phyloP scores from a whole-genome alignment of 2,797 vertebrate genomes.

The Sparus aurata region DNA sequence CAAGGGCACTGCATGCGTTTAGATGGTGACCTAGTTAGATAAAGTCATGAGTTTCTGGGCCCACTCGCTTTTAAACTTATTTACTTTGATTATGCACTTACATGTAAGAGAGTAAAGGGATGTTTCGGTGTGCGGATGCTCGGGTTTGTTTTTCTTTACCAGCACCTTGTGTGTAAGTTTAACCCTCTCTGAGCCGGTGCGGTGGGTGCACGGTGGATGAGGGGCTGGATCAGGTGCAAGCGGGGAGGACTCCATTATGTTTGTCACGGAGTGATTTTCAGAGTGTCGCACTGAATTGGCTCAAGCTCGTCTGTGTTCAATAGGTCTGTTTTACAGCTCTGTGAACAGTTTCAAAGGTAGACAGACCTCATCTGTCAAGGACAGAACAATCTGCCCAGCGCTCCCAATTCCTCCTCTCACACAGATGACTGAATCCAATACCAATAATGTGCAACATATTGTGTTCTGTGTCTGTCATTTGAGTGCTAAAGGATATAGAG shows the following conservation, averaged over 20 bases:
- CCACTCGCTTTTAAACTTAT: slow-evolving; percentile 75
- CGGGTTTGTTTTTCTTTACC: slow-evolving; percentile 44
- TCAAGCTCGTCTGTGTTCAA: slow-evolving; percentile 81
- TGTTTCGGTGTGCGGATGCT: slow-evolving; percentile 21
- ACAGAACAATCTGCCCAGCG: slow-evolving; percentile 73
- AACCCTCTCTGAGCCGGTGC: slow-evolving; percentile 44
- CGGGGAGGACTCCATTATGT: slow-evolving; percentile 78
- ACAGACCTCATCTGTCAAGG: slow-evolving; percentile 82
- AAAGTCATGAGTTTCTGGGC: slow-evolving; percentile 78
- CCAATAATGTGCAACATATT: slow-evolving; percentile 59
- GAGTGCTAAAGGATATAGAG: slow-evolving; percentile 53
- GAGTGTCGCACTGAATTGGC: slow-evolving; percentile 81
- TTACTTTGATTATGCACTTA: slow-evolving; percentile 71
- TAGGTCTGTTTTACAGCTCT: slow-evolving; percentile 81
- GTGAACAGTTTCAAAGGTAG: slow-evolving; percentile 81
- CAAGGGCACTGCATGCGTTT: slow-evolving; percentile 84
- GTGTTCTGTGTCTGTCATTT: slow-evolving; percentile 53
- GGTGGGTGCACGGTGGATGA: slow-evolving; percentile 8
- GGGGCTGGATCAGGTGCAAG: slow-evolving; percentile 79
- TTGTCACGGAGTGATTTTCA: slow-evolving; percentile 77
- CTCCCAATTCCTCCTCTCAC: slow-evolving; percentile 65
- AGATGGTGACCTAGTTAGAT: slow-evolving; percentile 87
- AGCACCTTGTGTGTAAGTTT: slow-evolving; percentile 39
- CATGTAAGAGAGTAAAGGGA: slow-evolving; percentile 47
- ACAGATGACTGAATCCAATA: slow-evolving; percentile 64